Evolutionary conservation across 2,888 invertebrate species (phyloP), one percentile per base, ranked within the genome.

Genomic region (Pardosa pseudoannulata): DNA sequence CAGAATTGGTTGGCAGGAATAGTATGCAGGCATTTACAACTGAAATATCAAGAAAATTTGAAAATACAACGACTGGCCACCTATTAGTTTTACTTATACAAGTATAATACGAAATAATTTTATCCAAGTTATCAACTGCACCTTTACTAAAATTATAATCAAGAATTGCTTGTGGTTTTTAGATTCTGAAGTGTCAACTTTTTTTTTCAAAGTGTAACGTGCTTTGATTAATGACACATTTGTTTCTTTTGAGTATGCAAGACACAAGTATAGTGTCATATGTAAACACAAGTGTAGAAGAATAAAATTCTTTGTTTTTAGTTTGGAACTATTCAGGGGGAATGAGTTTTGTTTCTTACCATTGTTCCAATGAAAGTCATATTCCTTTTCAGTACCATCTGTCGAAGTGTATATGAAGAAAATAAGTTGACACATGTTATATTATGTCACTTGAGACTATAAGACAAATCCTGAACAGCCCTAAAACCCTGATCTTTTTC

Each of bases 401-500:
- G 23, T 13, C 65, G 11, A 65, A 65, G 65, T 65, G 11, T 29
- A 65, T 65, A 65, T 29, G 65, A 65, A 9, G 13, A 65, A 65
- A 65, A 65, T n/a, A 65, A 65, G 65, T 65, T 65, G 31, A 13
- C 65, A 27, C 28, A 65, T 19, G 65, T 65, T 65, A 65, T 29
- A 29, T 65, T 65, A 27, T 65, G 65, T 29, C 6, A 6, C 28
- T 65, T 65, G 13, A 65, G 65, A 65, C 65, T 6, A 65, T 65
- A 65, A 27, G 65, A 29, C 27, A 65, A 29, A 29, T 65, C 65
- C 3, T 13, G 65, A 27, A 65, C 27, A 65, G 23, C 65, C 31
- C 65, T 65, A 29, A 29, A n/a, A n/a, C n/a, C n/a, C n/a, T n/a
- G n/a, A n/a, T n/a, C n/a, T n/a, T n/a, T 65, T 11, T 29, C 65